Percentiles rank a stretch among this genome's conserved stretches.
Conservation (phyloP, 2,797 vertebrate species). For the Takifugu ocellatus region DNA sequence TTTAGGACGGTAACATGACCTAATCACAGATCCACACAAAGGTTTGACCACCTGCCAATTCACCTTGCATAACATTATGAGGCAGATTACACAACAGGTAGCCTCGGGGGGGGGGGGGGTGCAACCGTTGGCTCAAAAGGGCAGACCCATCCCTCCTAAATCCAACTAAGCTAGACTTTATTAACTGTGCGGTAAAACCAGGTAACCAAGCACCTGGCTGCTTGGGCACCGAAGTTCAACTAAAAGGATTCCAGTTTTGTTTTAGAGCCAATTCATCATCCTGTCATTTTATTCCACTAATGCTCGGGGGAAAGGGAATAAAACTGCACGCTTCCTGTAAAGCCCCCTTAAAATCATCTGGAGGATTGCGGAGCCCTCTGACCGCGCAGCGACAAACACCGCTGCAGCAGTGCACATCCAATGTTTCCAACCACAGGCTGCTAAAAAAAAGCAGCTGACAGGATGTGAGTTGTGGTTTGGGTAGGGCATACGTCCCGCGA, state of each 20-base stretch:
- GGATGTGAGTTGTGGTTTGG: background rate
- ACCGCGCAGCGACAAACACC: background rate
- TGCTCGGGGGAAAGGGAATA: constrained; percentile 2
- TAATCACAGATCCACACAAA: background rate
- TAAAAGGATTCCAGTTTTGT: background rate
- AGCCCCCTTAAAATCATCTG: constrained; percentile 18
- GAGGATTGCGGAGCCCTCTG: background rate
- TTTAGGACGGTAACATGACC: background rate
- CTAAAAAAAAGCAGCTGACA: background rate
- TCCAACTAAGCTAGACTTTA: constrained; percentile 1
- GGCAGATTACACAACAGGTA: constrained; percentile 46
- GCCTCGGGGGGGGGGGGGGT: constrained; percentile 23
- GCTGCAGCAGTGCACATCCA: constrained; percentile 4
- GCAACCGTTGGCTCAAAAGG: constrained; percentile 6
- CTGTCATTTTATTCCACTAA: constrained; percentile 3
- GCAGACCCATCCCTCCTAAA: constrained; percentile 27
- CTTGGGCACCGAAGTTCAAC: background rate
- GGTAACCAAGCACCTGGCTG: constrained; percentile 5
- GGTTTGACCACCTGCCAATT: constrained; percentile 26
- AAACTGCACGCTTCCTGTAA: background rate
- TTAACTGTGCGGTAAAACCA: constrained; percentile 9
- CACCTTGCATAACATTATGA: constrained; percentile 39
- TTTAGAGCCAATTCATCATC: background rate
- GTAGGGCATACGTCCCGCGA: background rate
- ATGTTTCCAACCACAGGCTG: background rate